Evolutionary conservation across 2,797 vertebrate genomes (phyloP).

Genomic region (Thalassophryne amazonica): DNA sequence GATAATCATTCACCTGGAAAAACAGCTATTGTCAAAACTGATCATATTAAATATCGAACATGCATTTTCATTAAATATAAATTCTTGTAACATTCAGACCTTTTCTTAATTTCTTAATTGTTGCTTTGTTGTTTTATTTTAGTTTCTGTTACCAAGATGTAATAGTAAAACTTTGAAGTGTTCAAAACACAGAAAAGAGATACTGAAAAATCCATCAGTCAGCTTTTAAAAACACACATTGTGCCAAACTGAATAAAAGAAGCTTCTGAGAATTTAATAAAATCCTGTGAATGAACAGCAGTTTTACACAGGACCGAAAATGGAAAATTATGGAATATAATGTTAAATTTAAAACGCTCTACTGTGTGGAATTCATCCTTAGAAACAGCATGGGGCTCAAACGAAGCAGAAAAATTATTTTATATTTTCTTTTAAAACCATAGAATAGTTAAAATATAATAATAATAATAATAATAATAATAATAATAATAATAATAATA

Average conservation of each 20-base stretch:
- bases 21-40: conserved; percentile 70
- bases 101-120: conserved; percentile 23
- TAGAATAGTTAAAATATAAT: no score
- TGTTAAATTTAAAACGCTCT: conserved; percentile 6
- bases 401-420: neutral
- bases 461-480: no score
- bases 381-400: neutral
- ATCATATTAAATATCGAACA: conserved; percentile 52
- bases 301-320: neutral
- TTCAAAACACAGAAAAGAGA: conserved; percentile 22
- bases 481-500: no score
- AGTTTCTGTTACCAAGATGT: conserved; percentile 44
- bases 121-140: conserved; percentile 5
- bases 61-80: conserved; percentile 63
- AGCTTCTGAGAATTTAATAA: neutral
- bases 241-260: conserved; percentile 4
- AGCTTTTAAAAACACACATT: neutral
- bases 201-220: neutral
- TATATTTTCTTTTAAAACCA: neutral
- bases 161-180: conserved; percentile 18
- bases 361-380: conserved; percentile 2
- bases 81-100: conserved; percentile 53
- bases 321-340: neutral
- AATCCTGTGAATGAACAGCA: conserved; percentile 3
- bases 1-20: conserved; percentile 61